Conservation (phyloP, 2,113 vertebrate species). For the Piprites chloris region DNA sequence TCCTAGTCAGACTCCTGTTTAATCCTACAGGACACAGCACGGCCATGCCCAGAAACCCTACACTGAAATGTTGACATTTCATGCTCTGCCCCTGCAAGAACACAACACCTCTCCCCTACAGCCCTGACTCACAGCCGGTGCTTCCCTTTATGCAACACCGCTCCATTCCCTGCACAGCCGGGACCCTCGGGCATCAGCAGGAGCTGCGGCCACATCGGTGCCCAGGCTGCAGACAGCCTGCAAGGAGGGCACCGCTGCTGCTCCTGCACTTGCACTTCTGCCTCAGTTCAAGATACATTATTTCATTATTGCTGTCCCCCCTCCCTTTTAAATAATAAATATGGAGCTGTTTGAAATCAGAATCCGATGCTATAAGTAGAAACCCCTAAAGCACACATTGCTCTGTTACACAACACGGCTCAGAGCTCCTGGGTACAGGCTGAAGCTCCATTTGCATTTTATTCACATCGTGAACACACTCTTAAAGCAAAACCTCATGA, state of each 20-base stretch:
- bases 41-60: not conserved
- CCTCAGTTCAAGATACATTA: not conserved
- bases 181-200: fast-evolving
- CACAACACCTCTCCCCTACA: not conserved
- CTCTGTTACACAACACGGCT: not conserved
- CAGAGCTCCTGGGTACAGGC: fast-evolving
- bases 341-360: not conserved
- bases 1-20: not conserved
- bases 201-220: fast-evolving
- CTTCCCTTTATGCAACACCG: not conserved
- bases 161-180: not conserved
- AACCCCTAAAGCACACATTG: not conserved
- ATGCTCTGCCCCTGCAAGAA: not conserved
- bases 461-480: not conserved
- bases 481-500: not conserved
- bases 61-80: not conserved
- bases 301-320: not conserved
- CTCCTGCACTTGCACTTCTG: fast-evolving
- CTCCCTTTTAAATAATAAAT: not conserved
- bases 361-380: not conserved
- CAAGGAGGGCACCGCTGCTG: not conserved
- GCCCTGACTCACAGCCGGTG: not conserved
- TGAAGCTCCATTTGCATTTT: not conserved
- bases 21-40: not conserved
- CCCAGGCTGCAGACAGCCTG: not conserved